Evolutionary conservation across 1,140 invertebrate species (phyloP).

Genomic region (Camponotus floridanus): DNA sequence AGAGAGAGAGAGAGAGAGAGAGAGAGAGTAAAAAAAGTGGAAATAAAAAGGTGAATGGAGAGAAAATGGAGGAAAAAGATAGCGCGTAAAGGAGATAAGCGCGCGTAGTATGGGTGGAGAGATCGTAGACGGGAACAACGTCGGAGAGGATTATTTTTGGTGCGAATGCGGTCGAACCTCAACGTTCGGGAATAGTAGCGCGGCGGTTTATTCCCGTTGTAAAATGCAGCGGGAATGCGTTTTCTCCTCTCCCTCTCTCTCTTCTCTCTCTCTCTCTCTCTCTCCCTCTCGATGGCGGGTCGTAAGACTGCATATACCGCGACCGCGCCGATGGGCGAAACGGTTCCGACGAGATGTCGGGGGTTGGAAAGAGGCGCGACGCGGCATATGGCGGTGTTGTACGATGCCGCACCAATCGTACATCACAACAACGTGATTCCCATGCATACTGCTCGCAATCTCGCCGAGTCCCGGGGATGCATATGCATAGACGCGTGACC

Average conservation of each 20-base stretch:
- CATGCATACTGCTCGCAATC: constrained; percentile 79
- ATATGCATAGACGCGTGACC: constrained; percentile 49
- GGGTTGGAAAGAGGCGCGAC: neutral
- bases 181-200: constrained; percentile 19
- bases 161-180: constrained; percentile 14
- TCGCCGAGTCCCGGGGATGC: constrained; percentile 21
- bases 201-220: constrained; percentile 70
- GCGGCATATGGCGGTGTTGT: constrained; percentile 76
- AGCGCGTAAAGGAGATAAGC: neutral
- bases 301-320: constrained; percentile 68
- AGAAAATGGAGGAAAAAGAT: constrained; percentile 17
- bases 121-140: constrained; percentile 7
- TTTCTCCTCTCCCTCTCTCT: constrained; percentile 24
- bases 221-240: constrained; percentile 74
- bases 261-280: constrained; percentile 20
- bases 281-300: constrained; percentile 56
- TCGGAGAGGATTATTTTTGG: constrained; percentile 49
- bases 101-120: neutral
- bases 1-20: too few species aligned
- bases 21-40: neutral
- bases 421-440: constrained; percentile 83
- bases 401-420: constrained; percentile 77
- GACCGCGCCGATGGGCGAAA: constrained; percentile 17
- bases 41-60: neutral
- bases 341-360: neutral